These are phyloP conservation scores for Herminia tarsipennalis DNA, from an alignment of 2,888 invertebrate species.

Conservation along the genomic window DNA sequence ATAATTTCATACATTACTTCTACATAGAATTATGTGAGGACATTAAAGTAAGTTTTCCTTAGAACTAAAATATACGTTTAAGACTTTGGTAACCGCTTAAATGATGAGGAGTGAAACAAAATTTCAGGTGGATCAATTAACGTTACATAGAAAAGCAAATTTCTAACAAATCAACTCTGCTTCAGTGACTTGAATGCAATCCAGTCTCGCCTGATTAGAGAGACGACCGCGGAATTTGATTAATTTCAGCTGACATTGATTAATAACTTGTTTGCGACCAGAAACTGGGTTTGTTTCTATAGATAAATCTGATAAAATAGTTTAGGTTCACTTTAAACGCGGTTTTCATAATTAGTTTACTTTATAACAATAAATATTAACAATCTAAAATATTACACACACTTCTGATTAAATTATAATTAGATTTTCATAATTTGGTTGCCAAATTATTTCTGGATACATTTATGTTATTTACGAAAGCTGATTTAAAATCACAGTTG, in stretches of 20 bases:
- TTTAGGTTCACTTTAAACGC: too few species aligned
- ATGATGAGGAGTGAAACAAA: constrained; percentile 8
- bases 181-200: constrained; percentile 1
- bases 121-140: neutral
- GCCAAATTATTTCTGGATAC: too few species aligned
- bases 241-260: constrained; percentile 6
- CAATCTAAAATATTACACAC: too few species aligned
- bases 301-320: too few species aligned
- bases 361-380: too few species aligned
- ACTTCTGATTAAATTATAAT: too few species aligned
- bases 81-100: constrained; percentile 57
- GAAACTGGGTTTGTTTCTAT: too few species aligned
- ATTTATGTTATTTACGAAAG: too few species aligned
- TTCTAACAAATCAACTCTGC: constrained; percentile 7
- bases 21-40: constrained; percentile 9
- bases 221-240: constrained; percentile 1
- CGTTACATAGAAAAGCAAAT: neutral
- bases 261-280: constrained; percentile 2
- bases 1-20: constrained; percentile 17
- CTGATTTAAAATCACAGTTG: too few species aligned
- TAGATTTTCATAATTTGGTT: too few species aligned
- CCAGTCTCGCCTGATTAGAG: constrained; percentile 4
- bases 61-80: constrained; percentile 36
- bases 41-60: constrained; percentile 23
- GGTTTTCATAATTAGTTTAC: too few species aligned